Evolutionary conservation across 2,113 vertebrate genomes (phyloP), one percentile per base, ranked within the genome.

Genomic region (Riparia riparia): DNA sequence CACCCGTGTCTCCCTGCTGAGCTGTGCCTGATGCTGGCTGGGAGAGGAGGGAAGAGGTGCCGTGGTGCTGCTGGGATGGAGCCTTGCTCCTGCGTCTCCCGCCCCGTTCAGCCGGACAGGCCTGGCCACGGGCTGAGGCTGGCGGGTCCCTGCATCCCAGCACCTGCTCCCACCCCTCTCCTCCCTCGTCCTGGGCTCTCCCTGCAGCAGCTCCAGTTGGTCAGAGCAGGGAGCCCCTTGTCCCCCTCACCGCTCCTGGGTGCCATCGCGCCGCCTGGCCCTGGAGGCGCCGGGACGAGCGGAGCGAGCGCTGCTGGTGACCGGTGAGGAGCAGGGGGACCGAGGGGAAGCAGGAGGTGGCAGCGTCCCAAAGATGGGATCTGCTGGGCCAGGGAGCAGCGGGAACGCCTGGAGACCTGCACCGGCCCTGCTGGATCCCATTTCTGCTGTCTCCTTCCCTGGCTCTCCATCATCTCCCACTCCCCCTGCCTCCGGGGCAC

Each of bases 271-370:
- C 53, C 29, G n/a, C 65, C 21, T 2, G 2, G 47, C 61, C 53
- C 58, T 14, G 68, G 80, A 2, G 7, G 14, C 9, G 1, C 53
- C 0, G 0, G 87, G 80, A 80, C 51, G 20, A 54, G 76, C 0
- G 0, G 64, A 51, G 28, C 0, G 0, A 58, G 78, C 0, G 0
- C 37, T 12, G n/a, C 76, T 10, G 4, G 1, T 22, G 79, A 2
- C 4, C 3, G 60, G 17, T 16, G 13, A 28, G 2, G 6, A 20
- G 16, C 1, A 0, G 14, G 41, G 76, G 54, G 39, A 10, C 14
- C 0, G 4, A 34, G 28, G 56, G 54, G 41, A n/a, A 47, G 70
- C 34, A 74, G 32, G 45, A n/a, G n/a, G 32, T 28, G 45, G 31
- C 41, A 42, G 66, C 54, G 47, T 34, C 71, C 34, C 1, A 1